These are phyloP conservation scores for Oreochromis spilurus DNA, from an alignment of 2,113 vertebrate species.

Conservation along the genomic window DNA sequence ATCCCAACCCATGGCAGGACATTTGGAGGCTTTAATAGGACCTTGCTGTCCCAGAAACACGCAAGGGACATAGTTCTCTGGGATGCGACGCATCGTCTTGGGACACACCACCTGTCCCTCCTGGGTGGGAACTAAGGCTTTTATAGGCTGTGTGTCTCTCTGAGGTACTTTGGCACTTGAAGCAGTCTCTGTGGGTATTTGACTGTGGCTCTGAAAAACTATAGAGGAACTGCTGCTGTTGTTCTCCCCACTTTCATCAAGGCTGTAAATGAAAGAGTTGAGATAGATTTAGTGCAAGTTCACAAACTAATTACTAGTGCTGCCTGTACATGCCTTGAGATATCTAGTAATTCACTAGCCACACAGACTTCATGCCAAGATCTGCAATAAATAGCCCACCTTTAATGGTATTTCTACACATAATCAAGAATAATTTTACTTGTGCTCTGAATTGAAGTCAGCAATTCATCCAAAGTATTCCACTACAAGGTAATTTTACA, in stretches of 20 bases:
- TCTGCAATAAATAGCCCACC: not conserved
- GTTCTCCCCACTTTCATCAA: conserved; percentile 60
- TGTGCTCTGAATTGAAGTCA: not conserved
- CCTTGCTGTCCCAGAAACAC: conserved; percentile 65
- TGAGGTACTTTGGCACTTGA: not conserved
- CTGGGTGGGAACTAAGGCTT: conserved; percentile 4
- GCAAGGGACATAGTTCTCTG: conserved; percentile 72
- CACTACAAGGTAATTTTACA: not conserved
- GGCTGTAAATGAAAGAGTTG: not conserved
- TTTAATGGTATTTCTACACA: not conserved
- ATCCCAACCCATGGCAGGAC: conserved; percentile 59
- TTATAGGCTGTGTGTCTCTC: not conserved
- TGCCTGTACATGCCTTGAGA: not conserved
- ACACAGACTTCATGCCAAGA: not conserved
- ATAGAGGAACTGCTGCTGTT: conserved; percentile 75
- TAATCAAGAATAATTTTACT: not conserved
- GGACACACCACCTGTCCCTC: conserved; percentile 53
- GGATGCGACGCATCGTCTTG: conserved; percentile 39
- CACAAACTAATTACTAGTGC: not conserved
- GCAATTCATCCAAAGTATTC: not conserved
- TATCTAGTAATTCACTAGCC: not conserved
- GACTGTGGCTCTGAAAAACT: conserved; percentile 79
- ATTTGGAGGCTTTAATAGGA: conserved; percentile 15
- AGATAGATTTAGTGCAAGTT: not conserved
- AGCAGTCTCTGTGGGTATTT: conserved; percentile 8